Conservation (phyloP, 1,140 invertebrate genomes). For the Lepidurus apus region DNA sequence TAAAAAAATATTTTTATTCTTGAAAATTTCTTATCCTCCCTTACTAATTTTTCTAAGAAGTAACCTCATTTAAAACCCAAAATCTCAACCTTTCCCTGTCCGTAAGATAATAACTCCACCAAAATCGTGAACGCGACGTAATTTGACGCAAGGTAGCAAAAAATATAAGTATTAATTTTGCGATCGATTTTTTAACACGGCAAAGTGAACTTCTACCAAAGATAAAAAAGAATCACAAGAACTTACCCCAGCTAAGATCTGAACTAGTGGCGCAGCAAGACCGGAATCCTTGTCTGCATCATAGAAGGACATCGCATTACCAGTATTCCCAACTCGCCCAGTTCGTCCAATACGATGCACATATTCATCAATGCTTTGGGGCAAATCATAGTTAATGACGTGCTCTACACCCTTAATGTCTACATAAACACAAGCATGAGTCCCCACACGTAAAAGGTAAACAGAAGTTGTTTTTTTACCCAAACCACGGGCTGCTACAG, state of each 20-base stretch:
- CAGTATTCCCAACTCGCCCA: slow-evolving; percentile 84
- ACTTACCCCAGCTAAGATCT: slow-evolving; percentile 57
- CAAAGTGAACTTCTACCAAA: neutral
- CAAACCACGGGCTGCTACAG: slow-evolving; percentile 84
- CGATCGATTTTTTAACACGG: neutral
- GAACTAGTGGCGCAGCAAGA: slow-evolving; percentile 60
- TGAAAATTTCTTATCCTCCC: no score
- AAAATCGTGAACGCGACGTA: neutral
- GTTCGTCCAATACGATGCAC: slow-evolving; percentile 93
- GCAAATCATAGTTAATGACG: slow-evolving; percentile 90
- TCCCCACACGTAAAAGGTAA: slow-evolving; percentile 6
- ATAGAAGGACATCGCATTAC: slow-evolving; percentile 82
- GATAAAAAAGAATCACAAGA: slow-evolving; percentile 28
- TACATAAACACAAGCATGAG: slow-evolving; percentile 35
- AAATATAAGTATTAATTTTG: slow-evolving; percentile 4
- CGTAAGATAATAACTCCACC: no score
- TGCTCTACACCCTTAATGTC: slow-evolving; percentile 77
- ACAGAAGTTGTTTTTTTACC: slow-evolving; percentile 48
- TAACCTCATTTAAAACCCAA: no score
- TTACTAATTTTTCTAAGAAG: no score
- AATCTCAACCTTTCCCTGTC: no score
- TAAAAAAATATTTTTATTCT: no score
- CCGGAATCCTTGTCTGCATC: slow-evolving; percentile 57
- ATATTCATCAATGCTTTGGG: slow-evolving; percentile 82
- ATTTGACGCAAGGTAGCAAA: neutral